Evolutionary conservation across 53 echinoderm and acorn worm genomes (phyloP).

Genomic region (Holothuria leucospilota): DNA sequence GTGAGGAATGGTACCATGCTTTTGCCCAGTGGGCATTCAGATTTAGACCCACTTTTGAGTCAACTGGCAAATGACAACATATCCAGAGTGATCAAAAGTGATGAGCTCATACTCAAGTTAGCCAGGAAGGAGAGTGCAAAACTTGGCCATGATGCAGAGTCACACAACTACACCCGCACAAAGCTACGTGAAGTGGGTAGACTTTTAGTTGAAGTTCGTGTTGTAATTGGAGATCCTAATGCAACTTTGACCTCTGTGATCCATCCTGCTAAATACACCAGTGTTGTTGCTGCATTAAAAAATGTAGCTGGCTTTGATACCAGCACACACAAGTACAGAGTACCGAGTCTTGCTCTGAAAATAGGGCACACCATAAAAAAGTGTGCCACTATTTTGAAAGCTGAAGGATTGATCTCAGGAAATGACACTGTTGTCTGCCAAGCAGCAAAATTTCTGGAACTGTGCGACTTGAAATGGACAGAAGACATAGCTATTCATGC

Average conservation of each 20-base stretch:
- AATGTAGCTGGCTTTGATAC: conserved; percentile 69
- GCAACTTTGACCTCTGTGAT: conserved; percentile 67
- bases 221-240: conserved; percentile 53
- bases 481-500: conserved; percentile 60
- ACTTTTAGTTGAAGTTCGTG: conserved; percentile 60
- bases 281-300: conserved; percentile 64
- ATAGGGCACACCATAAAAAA: no score
- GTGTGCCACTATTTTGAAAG: conserved; percentile 26
- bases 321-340: conserved; percentile 47
- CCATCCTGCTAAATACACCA: conserved; percentile 59
- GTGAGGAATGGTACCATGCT: conserved; percentile 39
- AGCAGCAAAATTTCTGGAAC: conserved; percentile 57
- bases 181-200: conserved; percentile 70
- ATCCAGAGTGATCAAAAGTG: conserved; percentile 64
- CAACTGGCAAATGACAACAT: conserved; percentile 67
- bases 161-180: conserved; percentile 58
- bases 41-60: conserved; percentile 30
- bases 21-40: conserved; percentile 26
- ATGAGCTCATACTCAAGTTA: conserved; percentile 65
- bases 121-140: conserved; percentile 72
- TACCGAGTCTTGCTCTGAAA: no score
- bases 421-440: not conserved
- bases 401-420: no score
- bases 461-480: conserved; percentile 55
- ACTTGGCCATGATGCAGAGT: conserved; percentile 70